Percentiles rank a stretch among this genome's conserved stretches.
Conservation (phyloP, 1,140 invertebrate species). For the Drosophila cardini region DNA sequence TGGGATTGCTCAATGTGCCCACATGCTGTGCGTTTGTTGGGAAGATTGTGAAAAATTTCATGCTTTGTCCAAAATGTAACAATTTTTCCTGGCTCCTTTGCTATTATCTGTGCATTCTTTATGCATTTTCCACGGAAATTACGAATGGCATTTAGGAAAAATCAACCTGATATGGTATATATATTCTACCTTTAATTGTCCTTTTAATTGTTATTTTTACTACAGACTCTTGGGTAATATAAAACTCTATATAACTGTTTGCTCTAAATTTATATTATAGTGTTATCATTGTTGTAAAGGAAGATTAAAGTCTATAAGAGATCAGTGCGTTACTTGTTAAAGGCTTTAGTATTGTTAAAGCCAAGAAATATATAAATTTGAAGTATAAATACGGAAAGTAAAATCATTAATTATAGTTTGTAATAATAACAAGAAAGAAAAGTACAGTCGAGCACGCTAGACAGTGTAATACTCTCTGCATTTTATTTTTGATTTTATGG, state of each 20-base stretch:
- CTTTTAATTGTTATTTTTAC: neutral
- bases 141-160: slow-evolving; percentile 49
- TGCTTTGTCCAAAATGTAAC: slow-evolving; percentile 62
- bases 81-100: slow-evolving; percentile 46
- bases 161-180: slow-evolving; percentile 43
- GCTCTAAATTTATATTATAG: too few species aligned
- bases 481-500: too few species aligned
- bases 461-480: too few species aligned
- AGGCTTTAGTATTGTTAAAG: too few species aligned
- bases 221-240: neutral
- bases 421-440: too few species aligned
- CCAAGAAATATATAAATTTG: too few species aligned
- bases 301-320: too few species aligned
- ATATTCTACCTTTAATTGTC: slow-evolving; percentile 5
- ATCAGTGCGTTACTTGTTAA: too few species aligned
- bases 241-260: neutral
- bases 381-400: too few species aligned
- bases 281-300: too few species aligned
- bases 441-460: too few species aligned
- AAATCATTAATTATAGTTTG: too few species aligned
- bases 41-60: slow-evolving; percentile 59
- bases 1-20: slow-evolving; percentile 65
- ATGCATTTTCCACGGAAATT: slow-evolving; percentile 72
- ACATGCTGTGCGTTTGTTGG: slow-evolving; percentile 72
- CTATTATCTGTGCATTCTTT: slow-evolving; percentile 53